Evolutionary conservation across 2,888 invertebrate species (phyloP).

Genomic region (Cantharis flavilabris): DNA sequence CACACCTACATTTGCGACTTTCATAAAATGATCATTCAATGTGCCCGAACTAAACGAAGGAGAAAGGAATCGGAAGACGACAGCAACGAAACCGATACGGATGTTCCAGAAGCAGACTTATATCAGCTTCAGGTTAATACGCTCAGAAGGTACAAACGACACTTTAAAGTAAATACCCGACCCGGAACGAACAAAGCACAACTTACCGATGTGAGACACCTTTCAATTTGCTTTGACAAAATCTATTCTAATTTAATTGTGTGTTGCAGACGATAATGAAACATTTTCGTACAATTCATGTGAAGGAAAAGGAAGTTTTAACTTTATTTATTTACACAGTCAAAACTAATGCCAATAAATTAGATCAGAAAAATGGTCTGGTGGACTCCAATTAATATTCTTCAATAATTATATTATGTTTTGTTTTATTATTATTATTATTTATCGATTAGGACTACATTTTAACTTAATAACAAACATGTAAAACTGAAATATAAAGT

Average conservation of each 20-base stretch:
- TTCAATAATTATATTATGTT: background rate
- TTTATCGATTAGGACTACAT: background rate
- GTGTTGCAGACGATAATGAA: conserved; percentile 84
- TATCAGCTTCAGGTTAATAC: conserved; percentile 93
- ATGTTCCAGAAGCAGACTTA: conserved; percentile 91
- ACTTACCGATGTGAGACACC: conserved; percentile 84
- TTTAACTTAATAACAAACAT: background rate
- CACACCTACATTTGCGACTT: conserved; percentile 97
- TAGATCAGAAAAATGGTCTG: conserved; percentile 81
- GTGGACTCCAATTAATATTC: conserved; percentile 51
- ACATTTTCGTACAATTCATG: conserved; percentile 93
- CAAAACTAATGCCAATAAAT: conserved; percentile 87
- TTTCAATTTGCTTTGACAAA: background rate
- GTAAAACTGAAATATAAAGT: background rate
- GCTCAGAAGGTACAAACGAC: conserved; percentile 89
- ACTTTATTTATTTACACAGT: conserved; percentile 96
- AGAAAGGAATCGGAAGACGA: conserved; percentile 94
- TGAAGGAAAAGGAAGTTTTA: conserved; percentile 92
- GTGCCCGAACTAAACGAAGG: conserved; percentile 88
- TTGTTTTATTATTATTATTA: background rate
- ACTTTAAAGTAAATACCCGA: conserved; percentile 88
- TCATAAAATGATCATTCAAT: conserved; percentile 95
- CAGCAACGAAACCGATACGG: conserved; percentile 90
- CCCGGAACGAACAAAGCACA: conserved; percentile 95
- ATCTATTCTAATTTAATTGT: conserved; percentile 8